Evolutionary conservation across 2,113 vertebrate species (phyloP), one percentile per base, ranked within the genome.

Genomic region (Motacilla tschutschensis): DNA sequence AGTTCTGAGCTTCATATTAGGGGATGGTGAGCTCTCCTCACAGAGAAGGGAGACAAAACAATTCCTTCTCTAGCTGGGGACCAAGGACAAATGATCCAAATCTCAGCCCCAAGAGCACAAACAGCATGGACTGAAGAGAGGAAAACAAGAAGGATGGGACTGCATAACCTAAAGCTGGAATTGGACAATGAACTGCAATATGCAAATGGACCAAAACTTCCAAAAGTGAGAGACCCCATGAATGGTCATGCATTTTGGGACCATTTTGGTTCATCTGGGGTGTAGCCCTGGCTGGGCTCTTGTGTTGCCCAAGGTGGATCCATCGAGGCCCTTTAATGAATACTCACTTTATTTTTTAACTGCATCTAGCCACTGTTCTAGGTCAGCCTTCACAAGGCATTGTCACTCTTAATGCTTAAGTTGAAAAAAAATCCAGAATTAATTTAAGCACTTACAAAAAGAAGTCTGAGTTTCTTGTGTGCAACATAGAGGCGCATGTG

Each of bases 171-270:
- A 33, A 54, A 54, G 12, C 31, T 54, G 8, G 2, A 33, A 54
- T 7, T 33, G 31, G 31, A n/a, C 3, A 54, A 22, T 14, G 14
- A 21, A 20, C 31, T 54, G 3, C 19, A n/a, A 5, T 33, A 22
- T 22, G 8, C 13, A 33, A 54, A 33, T 54, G 31, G 31, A 14
- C 1, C 13, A 14, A 1, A 54, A 54, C 8, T 15, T 6, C 1
- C 3, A 3, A 15, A 22, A 54, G 13, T 33, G 53, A 22, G 18
- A n/a, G 31, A 54, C 53, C 13, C 8, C 0, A 0, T 54, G 31
- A 54, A 4, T 0, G 1, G 1, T 20, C 0, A 1, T 2, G 0
- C 31, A n/a, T 54, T 54, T 54, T n/a, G 53, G 2, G 53, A 21
- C 31, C 53, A 54, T 33, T 54, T 33, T 54, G 4, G 31, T 22